A percentile compares a stretch with the other conserved stretches of the same genome.
phyloP scores from a whole-genome alignment of 1,140 invertebrate genomes.

The Chionoecetes opilio region DNA sequence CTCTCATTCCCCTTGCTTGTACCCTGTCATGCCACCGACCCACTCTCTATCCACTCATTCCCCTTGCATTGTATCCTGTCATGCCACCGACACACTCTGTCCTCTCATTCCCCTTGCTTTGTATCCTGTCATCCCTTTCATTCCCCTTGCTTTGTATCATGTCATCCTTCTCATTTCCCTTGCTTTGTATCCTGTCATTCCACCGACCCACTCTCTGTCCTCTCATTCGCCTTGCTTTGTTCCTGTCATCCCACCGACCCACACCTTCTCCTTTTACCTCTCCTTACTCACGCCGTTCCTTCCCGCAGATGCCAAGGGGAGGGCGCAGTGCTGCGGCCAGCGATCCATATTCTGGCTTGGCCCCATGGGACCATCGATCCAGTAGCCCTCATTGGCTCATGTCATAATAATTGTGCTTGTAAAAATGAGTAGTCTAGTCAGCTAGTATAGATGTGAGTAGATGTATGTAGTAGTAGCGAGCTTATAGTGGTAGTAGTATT shows the following conservation, averaged over 20 bases:
- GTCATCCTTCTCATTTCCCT: not conserved
- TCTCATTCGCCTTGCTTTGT: too few relatives aligned
- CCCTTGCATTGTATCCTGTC: not conserved
- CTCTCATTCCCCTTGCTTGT: not conserved
- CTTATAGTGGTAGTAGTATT: not conserved
- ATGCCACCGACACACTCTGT: not conserved
- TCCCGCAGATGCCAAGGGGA: conserved; percentile 78
- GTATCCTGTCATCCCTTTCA: not conserved
- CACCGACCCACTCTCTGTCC: not conserved
- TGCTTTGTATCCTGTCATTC: not conserved
- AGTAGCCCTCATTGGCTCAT: conserved; percentile 56
- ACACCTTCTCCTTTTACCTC: not conserved
- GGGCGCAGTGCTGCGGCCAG: conserved; percentile 78
- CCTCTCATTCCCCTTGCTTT: not conserved
- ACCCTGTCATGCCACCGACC: too few relatives aligned
- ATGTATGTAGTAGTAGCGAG: not conserved
- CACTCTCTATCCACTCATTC: not conserved
- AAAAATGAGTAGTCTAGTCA: too few relatives aligned
- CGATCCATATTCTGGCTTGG: conserved; percentile 76
- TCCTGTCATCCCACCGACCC: not conserved
- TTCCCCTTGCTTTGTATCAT: not conserved
- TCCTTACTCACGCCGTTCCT: not conserved
- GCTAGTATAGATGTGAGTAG: not conserved
- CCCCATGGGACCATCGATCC: conserved; percentile 79
- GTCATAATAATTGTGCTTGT: not conserved